Evolutionary conservation across 37 sponge, comb jelly and placozoan species (phyloP).

Genomic region (Hexactinellida sp.): DNA sequence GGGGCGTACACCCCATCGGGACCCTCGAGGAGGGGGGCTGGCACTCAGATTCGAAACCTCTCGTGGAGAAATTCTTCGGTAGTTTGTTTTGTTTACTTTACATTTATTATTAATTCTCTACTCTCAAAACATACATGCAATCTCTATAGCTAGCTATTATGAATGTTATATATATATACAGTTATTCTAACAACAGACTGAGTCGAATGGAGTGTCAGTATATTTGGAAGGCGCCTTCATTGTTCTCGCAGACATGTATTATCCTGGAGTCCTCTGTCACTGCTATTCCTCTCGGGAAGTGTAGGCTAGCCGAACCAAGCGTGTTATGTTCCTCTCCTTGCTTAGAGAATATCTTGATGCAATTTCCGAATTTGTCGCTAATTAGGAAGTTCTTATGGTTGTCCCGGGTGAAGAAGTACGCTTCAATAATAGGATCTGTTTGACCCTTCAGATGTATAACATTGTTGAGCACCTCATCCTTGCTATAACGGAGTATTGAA

Average conservation of each 20-base stretch:
- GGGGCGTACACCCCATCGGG: neutral
- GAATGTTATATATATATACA: no score
- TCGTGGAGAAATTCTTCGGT: neutral
- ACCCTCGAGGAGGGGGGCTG: neutral
- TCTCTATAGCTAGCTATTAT: no score
- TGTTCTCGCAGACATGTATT: conserved; percentile 3
- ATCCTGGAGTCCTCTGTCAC: neutral
- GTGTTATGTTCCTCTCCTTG: neutral
- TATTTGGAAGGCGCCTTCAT: neutral
- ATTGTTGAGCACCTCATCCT: neutral
- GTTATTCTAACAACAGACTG: no score
- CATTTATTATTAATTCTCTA: no score
- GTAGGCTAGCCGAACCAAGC: neutral
- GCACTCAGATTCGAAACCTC: neutral
- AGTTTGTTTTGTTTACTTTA: neutral
- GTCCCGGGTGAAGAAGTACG: neutral
- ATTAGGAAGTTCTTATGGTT: neutral
- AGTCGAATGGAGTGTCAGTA: neutral
- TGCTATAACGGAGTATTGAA: neutral
- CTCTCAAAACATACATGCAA: no score
- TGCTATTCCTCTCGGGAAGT: neutral
- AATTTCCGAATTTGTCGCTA: neutral
- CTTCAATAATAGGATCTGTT: neutral
- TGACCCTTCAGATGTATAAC: neutral
- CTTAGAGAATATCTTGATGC: neutral